Percentiles rank a stretch among this genome's conserved stretches.
Evolutionary conservation across 2,113 vertebrate genomes (phyloP).

Genomic region (Psettodes erumei): DNA sequence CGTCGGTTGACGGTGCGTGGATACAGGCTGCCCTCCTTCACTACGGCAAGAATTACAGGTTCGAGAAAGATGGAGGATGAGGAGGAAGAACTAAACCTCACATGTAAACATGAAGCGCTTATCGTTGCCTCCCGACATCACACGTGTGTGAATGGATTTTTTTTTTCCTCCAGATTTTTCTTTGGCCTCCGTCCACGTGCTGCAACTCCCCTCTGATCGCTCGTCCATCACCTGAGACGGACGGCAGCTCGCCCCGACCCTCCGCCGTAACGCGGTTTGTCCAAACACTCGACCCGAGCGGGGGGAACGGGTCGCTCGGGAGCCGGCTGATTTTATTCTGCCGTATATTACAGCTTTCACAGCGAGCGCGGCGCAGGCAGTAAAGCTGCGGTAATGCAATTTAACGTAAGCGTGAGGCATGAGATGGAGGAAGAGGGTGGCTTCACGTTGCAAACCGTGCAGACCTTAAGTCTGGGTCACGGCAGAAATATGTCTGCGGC

Average conservation of each 20-base stretch:
- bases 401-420: conserved; percentile 32
- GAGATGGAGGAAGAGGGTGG: conserved; percentile 22
- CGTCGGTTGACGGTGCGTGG: not conserved
- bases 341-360: conserved; percentile 45
- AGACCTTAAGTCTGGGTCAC: conserved; percentile 16
- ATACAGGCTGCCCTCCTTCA: not conserved
- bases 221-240: conserved; percentile 12
- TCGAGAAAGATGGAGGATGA: too few species aligned
- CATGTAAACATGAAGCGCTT: too few species aligned
- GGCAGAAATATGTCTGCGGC: too few species aligned
- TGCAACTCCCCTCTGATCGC: too few species aligned
- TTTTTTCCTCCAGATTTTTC: too few species aligned
- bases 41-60: too few species aligned
- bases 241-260: conserved; percentile 29
- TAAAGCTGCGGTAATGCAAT: conserved; percentile 32
- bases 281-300: conserved; percentile 60
- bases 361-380: conserved; percentile 28
- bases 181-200: too few species aligned
- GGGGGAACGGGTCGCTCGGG: conserved; percentile 60
- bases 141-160: too few species aligned
- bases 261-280: conserved; percentile 28
- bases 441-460: conserved; percentile 37
- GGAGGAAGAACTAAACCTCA: too few species aligned
- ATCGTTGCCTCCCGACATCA: too few species aligned
- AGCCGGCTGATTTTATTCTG: conserved; percentile 54